Percentiles rank a stretch among this genome's conserved stretches.
Conservation (phyloP, 2,797 vertebrate species). For the Limosa lapponica region DNA sequence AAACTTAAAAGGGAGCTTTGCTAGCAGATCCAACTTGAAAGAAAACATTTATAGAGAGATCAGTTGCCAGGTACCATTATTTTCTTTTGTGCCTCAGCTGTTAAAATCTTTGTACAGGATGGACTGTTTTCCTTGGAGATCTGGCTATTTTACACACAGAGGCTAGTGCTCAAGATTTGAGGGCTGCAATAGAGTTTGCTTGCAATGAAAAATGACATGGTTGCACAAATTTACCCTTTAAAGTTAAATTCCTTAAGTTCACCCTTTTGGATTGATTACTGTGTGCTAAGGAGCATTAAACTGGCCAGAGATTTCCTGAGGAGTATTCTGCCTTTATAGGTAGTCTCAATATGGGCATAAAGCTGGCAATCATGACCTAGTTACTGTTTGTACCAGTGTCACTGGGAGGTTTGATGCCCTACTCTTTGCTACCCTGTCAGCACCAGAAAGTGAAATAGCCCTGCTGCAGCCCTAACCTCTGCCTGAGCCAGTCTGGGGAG, state of each 20-base stretch:
- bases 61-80: conserved; percentile 31
- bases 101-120: neutral
- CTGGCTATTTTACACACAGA: neutral
- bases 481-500: neutral
- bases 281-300: neutral
- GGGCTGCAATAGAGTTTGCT: neutral
- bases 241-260: neutral
- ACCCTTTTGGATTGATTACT: neutral
- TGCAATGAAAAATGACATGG: neutral
- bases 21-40: conserved; percentile 34
- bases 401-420: neutral
- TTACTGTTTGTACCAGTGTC: neutral
- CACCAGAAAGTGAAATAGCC: neutral
- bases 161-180: neutral
- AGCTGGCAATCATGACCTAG: neutral
- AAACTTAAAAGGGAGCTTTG: conserved; percentile 48
- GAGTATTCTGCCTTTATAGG: neutral
- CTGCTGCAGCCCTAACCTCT: neutral
- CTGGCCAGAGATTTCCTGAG: neutral
- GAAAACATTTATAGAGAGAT: conserved; percentile 16
- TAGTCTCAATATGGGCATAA: neutral
- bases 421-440: neutral
- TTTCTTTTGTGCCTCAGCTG: conserved; percentile 9
- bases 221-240: neutral
- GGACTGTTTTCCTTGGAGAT: neutral